Base-by-base conservation (phyloP, 2,797 vertebrate species). In the Buphagus erythrorhynchus region DNA sequence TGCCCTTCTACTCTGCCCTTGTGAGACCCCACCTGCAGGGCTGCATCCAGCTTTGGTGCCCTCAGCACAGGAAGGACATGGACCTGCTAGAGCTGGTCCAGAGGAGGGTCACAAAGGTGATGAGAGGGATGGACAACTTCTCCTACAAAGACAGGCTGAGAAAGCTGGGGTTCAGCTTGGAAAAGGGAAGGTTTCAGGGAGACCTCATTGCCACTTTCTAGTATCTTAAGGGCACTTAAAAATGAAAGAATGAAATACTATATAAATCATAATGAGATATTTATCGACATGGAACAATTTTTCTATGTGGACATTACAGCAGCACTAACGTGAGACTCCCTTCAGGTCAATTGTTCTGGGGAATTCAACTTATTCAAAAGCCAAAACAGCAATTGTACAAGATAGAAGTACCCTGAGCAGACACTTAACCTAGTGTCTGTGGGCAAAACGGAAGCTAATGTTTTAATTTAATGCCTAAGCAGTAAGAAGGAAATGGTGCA, bases 321-420 rank as follows among this genome's bases (percentile, higher is more conserved):
- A 68, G 13, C 25, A 74, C 26, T 59, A 49, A 43, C 0, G 0
- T 28, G 40, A 88, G 24, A 49, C 2, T 4, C 1, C 19, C 29
- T 61, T 78, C 24, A 16, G 11, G 35, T 38, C 75, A 55, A 24
- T 71, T 84, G 26, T 35, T 38, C 18, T 48, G 33, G 9, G 5
- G 20, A 77, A 71, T 74, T 86, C 36, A 61, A 31, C 29, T 42
- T 8, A 18, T 65, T 86, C 36, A 58, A 73, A 85, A 91, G 68
- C 57, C 45, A 81, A 33, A 28, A 22, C 2, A 20, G 24, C 24
- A 75, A 2, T n/a, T 59, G 17, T 51, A 26, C 21, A 58, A 33
- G 35, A 51, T 4, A 58, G 29, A 66, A 68, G 38, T 33, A 31
- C 10, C 10, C 28, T 65, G 48, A 45, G 18, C 4, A 48, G 18